Evolutionary conservation across 1,140 invertebrate species (phyloP).

Genomic region (Catajapyx aquilonaris): DNA sequence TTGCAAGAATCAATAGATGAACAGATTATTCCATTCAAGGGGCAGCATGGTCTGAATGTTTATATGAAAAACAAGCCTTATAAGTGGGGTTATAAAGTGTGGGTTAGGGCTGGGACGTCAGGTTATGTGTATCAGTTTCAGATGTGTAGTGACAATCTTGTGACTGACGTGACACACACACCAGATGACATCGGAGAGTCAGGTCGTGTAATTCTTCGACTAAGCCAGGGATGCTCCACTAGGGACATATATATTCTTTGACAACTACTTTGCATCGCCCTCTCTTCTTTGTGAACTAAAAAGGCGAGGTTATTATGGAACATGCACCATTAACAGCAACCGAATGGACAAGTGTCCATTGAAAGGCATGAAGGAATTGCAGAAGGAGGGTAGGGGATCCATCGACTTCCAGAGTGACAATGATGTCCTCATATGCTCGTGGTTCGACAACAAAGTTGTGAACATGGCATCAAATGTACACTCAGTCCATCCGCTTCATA

Average conservation of each 20-base stretch:
- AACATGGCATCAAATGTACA: constrained; percentile 19
- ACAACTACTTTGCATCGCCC: constrained; percentile 14
- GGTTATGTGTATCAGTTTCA: constrained; percentile 17
- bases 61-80: constrained; percentile 18
- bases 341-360: constrained; percentile 8
- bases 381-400: constrained; percentile 9
- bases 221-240: constrained; percentile 8
- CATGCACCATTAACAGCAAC: constrained; percentile 11
- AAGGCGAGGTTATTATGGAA: constrained; percentile 8
- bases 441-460: constrained; percentile 20
- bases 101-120: constrained; percentile 14
- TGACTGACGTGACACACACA: constrained; percentile 2
- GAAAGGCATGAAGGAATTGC: constrained; percentile 10
- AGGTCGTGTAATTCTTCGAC: constrained; percentile 10
- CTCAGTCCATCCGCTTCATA: constrained; percentile 16
- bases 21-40: constrained; percentile 18
- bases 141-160: constrained; percentile 13
- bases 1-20: constrained; percentile 18
- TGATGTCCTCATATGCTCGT: constrained; percentile 10
- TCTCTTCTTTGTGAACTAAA: constrained; percentile 8
- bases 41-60: constrained; percentile 15
- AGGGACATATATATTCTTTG: constrained; percentile 12
- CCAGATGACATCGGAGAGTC: constrained; percentile 9
- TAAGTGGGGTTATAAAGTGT: constrained; percentile 20
- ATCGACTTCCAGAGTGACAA: constrained; percentile 8